Percentiles rank a stretch among this genome's conserved stretches.
Evolutionary conservation across 2,888 invertebrate genomes (phyloP).

Genomic region (Cyclophora punctaria): DNA sequence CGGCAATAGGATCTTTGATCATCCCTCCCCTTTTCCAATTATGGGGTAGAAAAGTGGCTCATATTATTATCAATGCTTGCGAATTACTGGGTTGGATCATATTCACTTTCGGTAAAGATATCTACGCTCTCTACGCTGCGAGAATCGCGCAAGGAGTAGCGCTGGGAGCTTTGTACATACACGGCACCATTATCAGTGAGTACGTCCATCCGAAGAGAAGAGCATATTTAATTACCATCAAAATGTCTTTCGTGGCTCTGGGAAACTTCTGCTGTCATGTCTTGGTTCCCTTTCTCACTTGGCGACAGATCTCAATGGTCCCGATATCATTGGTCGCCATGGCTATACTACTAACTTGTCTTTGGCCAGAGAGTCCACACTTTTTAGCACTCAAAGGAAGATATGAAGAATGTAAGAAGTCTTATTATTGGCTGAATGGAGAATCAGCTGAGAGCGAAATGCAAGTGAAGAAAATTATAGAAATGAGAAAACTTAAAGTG

Average conservation of each 20-base stretch:
- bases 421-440: background rate
- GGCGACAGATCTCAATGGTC: constrained; percentile 31
- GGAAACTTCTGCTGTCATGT: constrained; percentile 34
- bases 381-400: background rate
- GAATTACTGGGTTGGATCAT: constrained; percentile 28
- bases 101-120: constrained; percentile 24
- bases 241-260: constrained; percentile 21
- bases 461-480: background rate
- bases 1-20: constrained; percentile 28
- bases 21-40: constrained; percentile 30
- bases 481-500: no score
- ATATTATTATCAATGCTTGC: constrained; percentile 16
- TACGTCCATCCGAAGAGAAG: constrained; percentile 30
- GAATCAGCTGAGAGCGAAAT: background rate
- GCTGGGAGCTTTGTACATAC: constrained; percentile 28
- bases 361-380: constrained; percentile 2
- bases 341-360: constrained; percentile 20
- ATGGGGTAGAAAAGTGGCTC: constrained; percentile 29
- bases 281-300: constrained; percentile 24
- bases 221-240: constrained; percentile 32
- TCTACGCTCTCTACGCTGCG: constrained; percentile 24
- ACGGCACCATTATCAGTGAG: constrained; percentile 30
- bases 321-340: constrained; percentile 15
- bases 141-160: constrained; percentile 32
- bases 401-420: background rate